A percentile compares a stretch with the other conserved stretches of the same genome.
Evolutionary conservation across 1,140 invertebrate species (phyloP).

Genomic region (Augochlora pura): DNA sequence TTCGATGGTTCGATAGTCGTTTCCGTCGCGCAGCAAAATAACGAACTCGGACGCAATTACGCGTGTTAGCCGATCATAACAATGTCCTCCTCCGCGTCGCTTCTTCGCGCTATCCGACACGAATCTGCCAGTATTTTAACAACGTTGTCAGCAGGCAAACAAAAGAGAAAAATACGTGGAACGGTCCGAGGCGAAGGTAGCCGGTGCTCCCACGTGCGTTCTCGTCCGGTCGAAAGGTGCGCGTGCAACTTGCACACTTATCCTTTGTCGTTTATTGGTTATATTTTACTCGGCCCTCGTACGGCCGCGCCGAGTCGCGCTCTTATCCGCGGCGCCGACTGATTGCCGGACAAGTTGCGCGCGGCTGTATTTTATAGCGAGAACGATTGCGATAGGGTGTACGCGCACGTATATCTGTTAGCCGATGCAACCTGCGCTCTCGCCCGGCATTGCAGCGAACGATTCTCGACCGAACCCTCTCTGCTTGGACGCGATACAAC

Average conservation of each 20-base stretch:
- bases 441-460: conserved; percentile 3
- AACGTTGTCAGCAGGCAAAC: conserved; percentile 13
- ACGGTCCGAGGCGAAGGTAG: conserved; percentile 4
- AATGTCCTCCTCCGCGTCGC: conserved; percentile 13
- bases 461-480: conserved; percentile 7
- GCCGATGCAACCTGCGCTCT: conserved; percentile 29
- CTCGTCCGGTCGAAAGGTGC: conserved; percentile 30
- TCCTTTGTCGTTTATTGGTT: conserved; percentile 46
- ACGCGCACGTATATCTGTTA: conserved; percentile 14
- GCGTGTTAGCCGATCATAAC: background rate
- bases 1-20: conserved; percentile 15
- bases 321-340: conserved; percentile 24
- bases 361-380: conserved; percentile 39
- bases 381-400: conserved; percentile 39
- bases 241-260: conserved; percentile 10
- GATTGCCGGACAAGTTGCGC: conserved; percentile 31
- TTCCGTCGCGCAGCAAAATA: conserved; percentile 7
- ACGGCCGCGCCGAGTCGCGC: conserved; percentile 1
- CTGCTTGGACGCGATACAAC: no score
- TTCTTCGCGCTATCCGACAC: background rate
- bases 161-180: background rate
- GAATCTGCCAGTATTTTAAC: background rate
- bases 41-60: conserved; percentile 10
- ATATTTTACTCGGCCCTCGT: conserved; percentile 30
- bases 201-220: conserved; percentile 8